Conservation (phyloP, 2,888 invertebrate genomes). For the Rotaria magnacalcarata region DNA sequence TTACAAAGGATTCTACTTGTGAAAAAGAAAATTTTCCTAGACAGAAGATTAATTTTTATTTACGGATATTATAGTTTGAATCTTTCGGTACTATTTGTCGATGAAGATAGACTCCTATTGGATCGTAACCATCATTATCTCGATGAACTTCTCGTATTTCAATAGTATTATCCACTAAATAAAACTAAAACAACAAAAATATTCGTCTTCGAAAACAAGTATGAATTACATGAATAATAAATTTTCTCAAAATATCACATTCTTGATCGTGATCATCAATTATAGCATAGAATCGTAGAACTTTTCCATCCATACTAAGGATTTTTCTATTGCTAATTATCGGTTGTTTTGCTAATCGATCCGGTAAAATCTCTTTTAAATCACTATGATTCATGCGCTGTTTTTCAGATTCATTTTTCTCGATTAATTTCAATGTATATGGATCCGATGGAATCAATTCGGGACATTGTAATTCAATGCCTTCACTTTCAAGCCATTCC, state of each 20-base stretch:
- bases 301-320: slow-evolving; percentile 73
- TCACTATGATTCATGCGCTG: slow-evolving; percentile 58
- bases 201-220: neutral
- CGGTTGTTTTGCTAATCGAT: neutral
- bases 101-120: slow-evolving; percentile 70
- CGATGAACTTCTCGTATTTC: slow-evolving; percentile 72
- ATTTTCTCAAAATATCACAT: slow-evolving; percentile 62
- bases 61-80: slow-evolving; percentile 59
- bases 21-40: neutral
- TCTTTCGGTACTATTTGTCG: slow-evolving; percentile 73
- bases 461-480: slow-evolving; percentile 69
- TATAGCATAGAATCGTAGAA: slow-evolving; percentile 64
- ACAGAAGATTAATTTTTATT: neutral
- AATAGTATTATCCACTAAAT: slow-evolving; percentile 75
- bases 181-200: slow-evolving; percentile 62
- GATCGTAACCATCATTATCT: slow-evolving; percentile 72
- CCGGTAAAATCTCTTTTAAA: neutral
- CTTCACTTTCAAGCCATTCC: slow-evolving; percentile 79
- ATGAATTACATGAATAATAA: slow-evolving; percentile 64
- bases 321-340: slow-evolving; percentile 61
- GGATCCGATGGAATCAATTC: slow-evolving; percentile 73
- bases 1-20: slow-evolving; percentile 10
- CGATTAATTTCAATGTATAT: slow-evolving; percentile 60
- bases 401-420: slow-evolving; percentile 62
- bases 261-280: slow-evolving; percentile 62